phyloP scores from a whole-genome alignment of 2,888 invertebrate genomes.

The Cephus pulcher region DNA sequence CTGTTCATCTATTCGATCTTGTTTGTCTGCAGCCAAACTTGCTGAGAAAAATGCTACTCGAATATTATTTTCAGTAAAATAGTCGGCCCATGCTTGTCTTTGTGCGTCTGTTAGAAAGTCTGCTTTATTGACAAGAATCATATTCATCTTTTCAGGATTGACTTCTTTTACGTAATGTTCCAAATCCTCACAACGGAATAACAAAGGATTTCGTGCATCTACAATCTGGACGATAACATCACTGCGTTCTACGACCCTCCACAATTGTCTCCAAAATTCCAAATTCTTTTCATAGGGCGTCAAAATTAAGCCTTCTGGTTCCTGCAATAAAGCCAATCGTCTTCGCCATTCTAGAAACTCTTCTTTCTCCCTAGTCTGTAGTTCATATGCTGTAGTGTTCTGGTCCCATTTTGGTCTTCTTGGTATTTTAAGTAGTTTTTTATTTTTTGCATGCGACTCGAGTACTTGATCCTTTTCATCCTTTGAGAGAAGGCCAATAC shows the following conservation, averaged over 20 bases:
- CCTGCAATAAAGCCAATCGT: conserved; percentile 81
- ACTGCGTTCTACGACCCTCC: conserved; percentile 98
- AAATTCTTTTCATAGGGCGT: conserved; percentile 98
- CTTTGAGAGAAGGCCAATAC: conserved; percentile 72
- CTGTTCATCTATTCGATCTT: conserved; percentile 48
- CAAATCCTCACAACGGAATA: conserved; percentile 93
- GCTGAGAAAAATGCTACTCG: conserved; percentile 94
- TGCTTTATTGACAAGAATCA: conserved; percentile 95
- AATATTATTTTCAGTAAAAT: conserved; percentile 79
- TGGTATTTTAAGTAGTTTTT: conserved; percentile 81
- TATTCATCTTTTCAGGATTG: conserved; percentile 76
- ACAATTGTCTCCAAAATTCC: conserved; percentile 98
- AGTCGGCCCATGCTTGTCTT: conserved; percentile 85
- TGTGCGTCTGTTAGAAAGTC: conserved; percentile 88
- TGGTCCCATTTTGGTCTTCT: conserved; percentile 87
- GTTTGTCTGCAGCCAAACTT: conserved; percentile 71
- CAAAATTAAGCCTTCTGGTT: conserved; percentile 82
- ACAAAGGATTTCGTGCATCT: conserved; percentile 94
- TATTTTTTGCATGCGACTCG: conserved; percentile 71
- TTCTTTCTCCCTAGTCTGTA: conserved; percentile 83
- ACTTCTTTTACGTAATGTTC: conserved; percentile 88
- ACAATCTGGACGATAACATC: conserved; percentile 94
- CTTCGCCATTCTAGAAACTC: conserved; percentile 93
- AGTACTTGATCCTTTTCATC: conserved; percentile 70
- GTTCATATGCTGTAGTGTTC: conserved; percentile 81